These are phyloP conservation scores for Aegypius monachus DNA, from an alignment of 2,113 vertebrate species.

Conservation along the genomic window DNA sequence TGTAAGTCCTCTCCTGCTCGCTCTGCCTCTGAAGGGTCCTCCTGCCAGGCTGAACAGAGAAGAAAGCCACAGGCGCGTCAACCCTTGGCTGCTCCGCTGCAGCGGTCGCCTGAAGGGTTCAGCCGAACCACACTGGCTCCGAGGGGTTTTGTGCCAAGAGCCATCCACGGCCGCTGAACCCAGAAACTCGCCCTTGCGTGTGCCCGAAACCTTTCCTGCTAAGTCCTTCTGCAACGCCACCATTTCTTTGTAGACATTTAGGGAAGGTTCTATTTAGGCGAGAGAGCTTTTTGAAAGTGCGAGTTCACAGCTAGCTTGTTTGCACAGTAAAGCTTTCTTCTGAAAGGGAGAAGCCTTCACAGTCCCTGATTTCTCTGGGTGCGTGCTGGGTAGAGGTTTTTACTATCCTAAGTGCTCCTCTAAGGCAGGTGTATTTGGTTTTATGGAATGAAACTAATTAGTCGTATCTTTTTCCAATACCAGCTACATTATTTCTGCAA, in stretches of 20 bases:
- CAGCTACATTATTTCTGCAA: not conserved
- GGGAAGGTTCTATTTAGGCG: not conserved
- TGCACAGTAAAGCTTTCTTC: not conserved
- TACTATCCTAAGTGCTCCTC: conserved; percentile 32
- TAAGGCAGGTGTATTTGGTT: conserved; percentile 31
- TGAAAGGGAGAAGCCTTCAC: not conserved
- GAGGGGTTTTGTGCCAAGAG: not conserved
- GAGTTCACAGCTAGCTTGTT: not conserved
- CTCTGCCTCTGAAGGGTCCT: not conserved
- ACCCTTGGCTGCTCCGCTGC: not conserved
- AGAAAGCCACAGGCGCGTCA: not conserved
- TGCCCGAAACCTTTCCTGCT: not conserved
- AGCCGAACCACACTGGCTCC: not conserved
- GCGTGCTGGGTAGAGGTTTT: not conserved
- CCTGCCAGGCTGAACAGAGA: not conserved
- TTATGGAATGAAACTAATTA: conserved; percentile 50
- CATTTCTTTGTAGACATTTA: not conserved
- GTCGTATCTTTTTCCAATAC: not conserved
- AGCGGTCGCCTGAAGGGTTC: not conserved
- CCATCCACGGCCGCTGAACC: rapidly evolving
- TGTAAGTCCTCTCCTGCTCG: not conserved
- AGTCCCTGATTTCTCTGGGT: not conserved
- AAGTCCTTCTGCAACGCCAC: not conserved
- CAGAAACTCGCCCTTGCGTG: not conserved
- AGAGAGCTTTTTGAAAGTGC: not conserved